Percentiles rank a stretch among this genome's conserved stretches.
Conservation (phyloP, 2,113 vertebrate genomes). For the Leptodactylus fuscus region DNA sequence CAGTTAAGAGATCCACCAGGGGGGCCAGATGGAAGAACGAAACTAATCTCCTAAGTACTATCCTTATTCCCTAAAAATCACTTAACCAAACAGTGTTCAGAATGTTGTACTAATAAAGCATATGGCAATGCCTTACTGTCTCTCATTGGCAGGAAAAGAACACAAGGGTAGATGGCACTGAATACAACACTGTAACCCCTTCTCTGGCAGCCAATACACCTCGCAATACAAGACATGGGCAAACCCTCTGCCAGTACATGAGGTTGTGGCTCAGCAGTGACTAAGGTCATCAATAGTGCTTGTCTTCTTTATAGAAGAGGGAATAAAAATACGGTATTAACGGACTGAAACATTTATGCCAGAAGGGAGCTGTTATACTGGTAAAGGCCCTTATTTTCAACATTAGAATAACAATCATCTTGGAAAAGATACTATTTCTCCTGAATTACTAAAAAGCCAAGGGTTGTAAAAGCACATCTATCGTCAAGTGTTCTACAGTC, state of each 20-base stretch:
- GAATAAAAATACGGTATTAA: not conserved
- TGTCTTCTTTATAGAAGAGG: not conserved
- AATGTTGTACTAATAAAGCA: slow-evolving; percentile 55
- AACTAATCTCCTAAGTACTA: slow-evolving; percentile 38
- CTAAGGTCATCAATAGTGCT: not conserved
- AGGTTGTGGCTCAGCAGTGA: not conserved
- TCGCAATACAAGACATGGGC: not conserved
- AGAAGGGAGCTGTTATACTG: not conserved
- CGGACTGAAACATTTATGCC: slow-evolving; percentile 11
- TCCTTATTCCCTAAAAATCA: slow-evolving; percentile 55
- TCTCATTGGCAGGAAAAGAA: slow-evolving; percentile 34
- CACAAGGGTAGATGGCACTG: not conserved
- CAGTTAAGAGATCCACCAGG: slow-evolving; percentile 39
- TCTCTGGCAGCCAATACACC: not conserved
- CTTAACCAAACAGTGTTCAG: slow-evolving; percentile 47
- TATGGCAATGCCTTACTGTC: slow-evolving; percentile 54
- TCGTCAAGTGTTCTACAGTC: not conserved
- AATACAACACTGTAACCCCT: slow-evolving; percentile 20
- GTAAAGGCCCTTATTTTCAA: slow-evolving; percentile 11
- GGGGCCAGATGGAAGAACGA: slow-evolving; percentile 50
- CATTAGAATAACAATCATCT: slow-evolving; percentile 16
- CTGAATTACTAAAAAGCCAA: slow-evolving; percentile 6
- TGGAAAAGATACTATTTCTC: not conserved
- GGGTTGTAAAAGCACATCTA: not conserved
- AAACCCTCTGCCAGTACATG: not conserved